phyloP scores from a whole-genome alignment of 2,888 invertebrate genomes.

The Euplexia lucipara region DNA sequence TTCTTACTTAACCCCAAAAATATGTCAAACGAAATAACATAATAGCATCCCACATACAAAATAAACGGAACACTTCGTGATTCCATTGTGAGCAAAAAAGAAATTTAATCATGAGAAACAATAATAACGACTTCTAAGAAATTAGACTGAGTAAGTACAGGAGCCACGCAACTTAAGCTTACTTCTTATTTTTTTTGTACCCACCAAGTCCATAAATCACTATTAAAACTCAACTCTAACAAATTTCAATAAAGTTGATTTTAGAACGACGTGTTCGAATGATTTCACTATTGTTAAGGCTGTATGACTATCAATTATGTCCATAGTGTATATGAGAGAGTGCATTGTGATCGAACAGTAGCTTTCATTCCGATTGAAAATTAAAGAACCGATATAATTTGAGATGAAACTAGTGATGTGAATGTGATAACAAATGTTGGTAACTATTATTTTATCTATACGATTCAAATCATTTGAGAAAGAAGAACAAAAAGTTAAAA shows the following conservation, averaged over 20 bases:
- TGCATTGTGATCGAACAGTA: conserved; percentile 89
- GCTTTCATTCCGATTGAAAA: conserved; percentile 90
- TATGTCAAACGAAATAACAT: conserved; percentile 75
- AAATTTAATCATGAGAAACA: conserved; percentile 91
- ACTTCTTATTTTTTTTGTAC: conserved; percentile 86
- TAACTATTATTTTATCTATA: conserved; percentile 23
- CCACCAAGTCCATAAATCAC: conserved; percentile 57
- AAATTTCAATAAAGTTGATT: conserved; percentile 65
- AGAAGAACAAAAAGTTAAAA: neutral
- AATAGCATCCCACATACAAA: conserved; percentile 78
- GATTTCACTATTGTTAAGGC: conserved; percentile 89
- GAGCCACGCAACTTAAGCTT: conserved; percentile 89
- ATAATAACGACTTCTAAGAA: conserved; percentile 89
- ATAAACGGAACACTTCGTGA: conserved; percentile 82
- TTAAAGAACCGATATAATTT: conserved; percentile 90
- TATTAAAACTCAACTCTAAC: conserved; percentile 68
- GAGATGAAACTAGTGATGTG: conserved; percentile 82
- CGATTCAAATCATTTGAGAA: neutral
- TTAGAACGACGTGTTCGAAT: conserved; percentile 66
- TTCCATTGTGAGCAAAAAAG: conserved; percentile 88
- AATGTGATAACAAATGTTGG: neutral
- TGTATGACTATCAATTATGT: conserved; percentile 91
- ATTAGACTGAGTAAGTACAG: conserved; percentile 89
- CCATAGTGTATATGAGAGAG: conserved; percentile 87
- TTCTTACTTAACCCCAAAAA: conserved; percentile 63